Evolutionary conservation across 1,140 invertebrate genomes (phyloP), one percentile per base, ranked within the genome.

Genomic region (Tyrophagus putrescentiae): DNA sequence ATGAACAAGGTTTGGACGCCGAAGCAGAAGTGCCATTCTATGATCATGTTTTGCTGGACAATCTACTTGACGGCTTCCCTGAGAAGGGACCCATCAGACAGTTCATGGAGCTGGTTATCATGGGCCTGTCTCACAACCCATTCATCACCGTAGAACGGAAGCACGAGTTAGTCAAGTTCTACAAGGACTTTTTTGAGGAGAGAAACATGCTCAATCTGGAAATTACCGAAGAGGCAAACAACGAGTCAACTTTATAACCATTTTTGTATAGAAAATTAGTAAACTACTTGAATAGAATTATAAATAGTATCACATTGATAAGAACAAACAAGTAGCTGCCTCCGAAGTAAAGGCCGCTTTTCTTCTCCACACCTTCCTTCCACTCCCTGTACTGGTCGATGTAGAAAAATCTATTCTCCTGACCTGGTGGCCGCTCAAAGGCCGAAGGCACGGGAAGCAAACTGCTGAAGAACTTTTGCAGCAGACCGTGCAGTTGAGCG

Each of bases 101-200:
- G 72, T 98, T 95, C 70, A 98, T 98, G 92, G 91, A 98, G 70
- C 75, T 97, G 5, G 91, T 97, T 0, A 85, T 84, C 65, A 78
- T 85, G 0, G 92, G 91, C n/a, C 76, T 98, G 9, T 91, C 89
- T 0, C 93, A 93, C 72, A 98, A 97, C 77, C 81, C 88, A 4
- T 91, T 85, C 70, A 75, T 96, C 61, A 85, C 84, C 16, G 87
- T 86, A 0, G 68, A 85, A 66, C 84, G 93, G 65, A 97, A 97
- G 70, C 78, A 76, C 58, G 84, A 85, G n/a, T 87, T 93, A 68
- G 85, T 98, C 29, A 72, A 82, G 28, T 97, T 92, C 92, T 98
- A 85, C 70, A 83, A 79, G 64, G 76, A 93, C 42, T 98, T 92
- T 71, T 98, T 98, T 71, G 77, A 79, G 64, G 76, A 79, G 9